Evolutionary conservation across 2,888 invertebrate genomes (phyloP).

Genomic region (Volucella inanis): DNA sequence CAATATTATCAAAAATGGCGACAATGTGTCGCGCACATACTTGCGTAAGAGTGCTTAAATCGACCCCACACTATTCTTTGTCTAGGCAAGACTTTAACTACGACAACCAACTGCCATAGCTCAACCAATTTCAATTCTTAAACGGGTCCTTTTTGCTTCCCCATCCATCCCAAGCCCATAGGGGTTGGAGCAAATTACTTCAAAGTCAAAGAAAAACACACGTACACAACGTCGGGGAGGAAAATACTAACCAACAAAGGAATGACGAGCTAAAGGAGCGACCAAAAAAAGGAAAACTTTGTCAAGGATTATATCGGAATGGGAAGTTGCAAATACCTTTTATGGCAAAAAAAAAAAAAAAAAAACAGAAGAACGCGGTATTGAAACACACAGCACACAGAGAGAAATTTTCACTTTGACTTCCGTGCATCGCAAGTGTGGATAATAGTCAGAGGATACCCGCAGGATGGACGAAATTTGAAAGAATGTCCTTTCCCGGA

Average conservation of each 20-base stretch:
- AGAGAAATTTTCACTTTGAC: slow-evolving; percentile 26
- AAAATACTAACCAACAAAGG: background rate
- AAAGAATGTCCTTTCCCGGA: slow-evolving; percentile 25
- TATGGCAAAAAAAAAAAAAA: slow-evolving; percentile 1
- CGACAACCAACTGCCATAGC: slow-evolving; percentile 54
- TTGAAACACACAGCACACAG: background rate
- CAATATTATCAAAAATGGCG: slow-evolving; percentile 50
- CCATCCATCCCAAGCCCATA: background rate
- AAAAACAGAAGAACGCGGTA: too few species aligned
- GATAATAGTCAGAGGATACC: background rate
- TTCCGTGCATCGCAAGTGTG: slow-evolving; percentile 1
- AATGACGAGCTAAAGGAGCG: background rate
- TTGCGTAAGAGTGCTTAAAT: slow-evolving; percentile 28
- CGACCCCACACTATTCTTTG: slow-evolving; percentile 5
- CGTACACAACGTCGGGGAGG: background rate
- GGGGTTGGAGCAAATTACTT: slow-evolving; percentile 2
- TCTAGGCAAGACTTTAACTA: slow-evolving; percentile 32
- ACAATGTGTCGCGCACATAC: slow-evolving; percentile 60
- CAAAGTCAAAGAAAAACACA: slow-evolving; percentile 8
- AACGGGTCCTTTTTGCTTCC: slow-evolving; percentile 18
- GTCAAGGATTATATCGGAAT: slow-evolving; percentile 26
- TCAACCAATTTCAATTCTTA: slow-evolving; percentile 57
- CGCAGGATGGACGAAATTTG: slow-evolving; percentile 1
- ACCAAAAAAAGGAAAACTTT: slow-evolving; percentile 13
- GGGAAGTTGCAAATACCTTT: slow-evolving; percentile 13